Conservation (phyloP, 2,797 vertebrate genomes). For the Sebastes glaucus region DNA sequence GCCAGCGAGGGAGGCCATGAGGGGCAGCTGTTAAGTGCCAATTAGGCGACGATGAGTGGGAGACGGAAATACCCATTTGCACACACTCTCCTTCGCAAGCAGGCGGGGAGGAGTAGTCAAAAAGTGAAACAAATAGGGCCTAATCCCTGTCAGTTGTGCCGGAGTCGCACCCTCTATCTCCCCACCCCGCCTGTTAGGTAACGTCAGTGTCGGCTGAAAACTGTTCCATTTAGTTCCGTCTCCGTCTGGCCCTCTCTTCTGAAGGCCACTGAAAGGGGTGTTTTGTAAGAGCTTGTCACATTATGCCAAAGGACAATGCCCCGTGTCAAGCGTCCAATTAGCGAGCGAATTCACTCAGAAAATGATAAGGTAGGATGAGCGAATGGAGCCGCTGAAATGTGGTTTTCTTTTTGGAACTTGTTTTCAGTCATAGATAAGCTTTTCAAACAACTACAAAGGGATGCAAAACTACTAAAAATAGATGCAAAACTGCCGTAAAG, state of each 20-base stretch:
- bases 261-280: constrained; percentile 42
- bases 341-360: constrained; percentile 28
- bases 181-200: constrained; percentile 31
- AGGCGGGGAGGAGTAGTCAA: constrained; percentile 35
- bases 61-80: constrained; percentile 63
- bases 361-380: constrained; percentile 44
- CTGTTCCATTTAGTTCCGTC: constrained; percentile 17
- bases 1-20: constrained; percentile 61
- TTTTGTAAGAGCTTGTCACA: constrained; percentile 56
- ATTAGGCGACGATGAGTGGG: constrained; percentile 71
- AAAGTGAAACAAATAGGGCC: constrained; percentile 64
- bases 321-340: constrained; percentile 62
- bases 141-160: constrained; percentile 55
- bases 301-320: constrained; percentile 48
- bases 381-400: neutral
- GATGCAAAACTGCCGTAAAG: too few relatives aligned
- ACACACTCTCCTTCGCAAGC: constrained; percentile 24
- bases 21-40: constrained; percentile 78
- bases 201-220: constrained; percentile 34
- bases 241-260: constrained; percentile 12
- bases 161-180: constrained; percentile 25
- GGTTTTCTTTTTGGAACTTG: neutral
- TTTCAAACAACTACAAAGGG: neutral
- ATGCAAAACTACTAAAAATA: too few relatives aligned
- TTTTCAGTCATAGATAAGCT: neutral